These are phyloP conservation scores for Heliangelus exortis DNA, from an alignment of 2,797 vertebrate genomes.

Conservation along the genomic window DNA sequence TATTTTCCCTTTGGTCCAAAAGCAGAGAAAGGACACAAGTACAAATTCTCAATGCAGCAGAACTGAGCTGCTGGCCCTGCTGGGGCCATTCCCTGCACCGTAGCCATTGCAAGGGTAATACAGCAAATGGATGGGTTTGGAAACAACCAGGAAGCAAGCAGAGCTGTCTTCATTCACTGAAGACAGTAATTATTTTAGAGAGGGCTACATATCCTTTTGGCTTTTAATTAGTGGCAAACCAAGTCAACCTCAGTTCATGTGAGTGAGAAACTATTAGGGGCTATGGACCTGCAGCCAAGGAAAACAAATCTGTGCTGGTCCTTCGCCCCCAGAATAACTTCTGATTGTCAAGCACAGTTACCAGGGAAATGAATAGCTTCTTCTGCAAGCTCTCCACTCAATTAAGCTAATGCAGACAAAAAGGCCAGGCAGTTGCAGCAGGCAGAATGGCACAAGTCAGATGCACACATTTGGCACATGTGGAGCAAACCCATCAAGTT, in stretches of 20 bases:
- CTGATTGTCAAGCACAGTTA: background rate
- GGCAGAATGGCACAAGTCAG: background rate
- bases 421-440: background rate
- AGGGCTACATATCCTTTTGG: background rate
- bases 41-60: background rate
- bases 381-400: background rate
- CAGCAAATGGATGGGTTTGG: background rate
- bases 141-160: background rate
- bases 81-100: rapidly evolving
- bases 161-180: background rate
- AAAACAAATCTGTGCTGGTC: background rate
- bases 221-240: slow-evolving; percentile 52
- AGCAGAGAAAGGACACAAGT: background rate
- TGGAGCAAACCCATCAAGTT: rapidly evolving
- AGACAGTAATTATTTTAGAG: slow-evolving; percentile 13
- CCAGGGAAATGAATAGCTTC: slow-evolving; percentile 9
- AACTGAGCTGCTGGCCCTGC: background rate
- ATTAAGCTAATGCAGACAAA: slow-evolving; percentile 24
- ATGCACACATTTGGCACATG: background rate
- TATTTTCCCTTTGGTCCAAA: background rate
- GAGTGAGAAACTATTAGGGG: background rate
- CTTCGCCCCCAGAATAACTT: slow-evolving; percentile 5
- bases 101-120: background rate
- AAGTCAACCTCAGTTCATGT: background rate
- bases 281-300: background rate